These are phyloP conservation scores for Drosophila hawaiiensis DNA, from an alignment of 2,888 invertebrate genomes.

Conservation along the genomic window DNA sequence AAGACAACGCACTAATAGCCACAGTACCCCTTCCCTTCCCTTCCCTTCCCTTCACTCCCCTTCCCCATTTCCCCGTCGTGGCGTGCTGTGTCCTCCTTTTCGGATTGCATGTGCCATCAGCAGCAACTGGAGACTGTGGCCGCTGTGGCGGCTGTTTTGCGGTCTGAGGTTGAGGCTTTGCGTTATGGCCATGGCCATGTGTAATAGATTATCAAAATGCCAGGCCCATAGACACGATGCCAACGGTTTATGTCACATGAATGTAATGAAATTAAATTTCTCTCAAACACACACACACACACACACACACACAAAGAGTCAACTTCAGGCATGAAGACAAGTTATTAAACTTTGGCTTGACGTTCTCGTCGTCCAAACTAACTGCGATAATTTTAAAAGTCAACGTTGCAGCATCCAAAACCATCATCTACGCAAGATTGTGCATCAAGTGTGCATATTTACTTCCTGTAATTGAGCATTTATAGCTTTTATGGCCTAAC, in stretches of 20 bases:
- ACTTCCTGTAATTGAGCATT: constrained; percentile 82
- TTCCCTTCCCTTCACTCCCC: no score
- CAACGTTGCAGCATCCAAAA: constrained; percentile 56
- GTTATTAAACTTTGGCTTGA: constrained; percentile 71
- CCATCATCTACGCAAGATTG: constrained; percentile 76
- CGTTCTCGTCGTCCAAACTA: constrained; percentile 29
- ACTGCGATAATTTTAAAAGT: constrained; percentile 79
- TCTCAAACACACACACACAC: constrained; percentile 35
- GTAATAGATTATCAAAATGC: constrained; percentile 82
- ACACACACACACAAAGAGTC: background rate
- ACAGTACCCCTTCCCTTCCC: constrained; percentile 4
- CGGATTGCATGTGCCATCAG: constrained; percentile 57
- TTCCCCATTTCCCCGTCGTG: background rate
- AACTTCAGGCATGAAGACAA: constrained; percentile 37
- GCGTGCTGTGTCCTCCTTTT: constrained; percentile 60
- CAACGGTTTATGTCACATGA: constrained; percentile 81
- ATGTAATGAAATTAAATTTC: constrained; percentile 81
- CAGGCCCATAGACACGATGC: constrained; percentile 66
- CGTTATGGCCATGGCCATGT: constrained; percentile 76
- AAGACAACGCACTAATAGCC: constrained; percentile 78
- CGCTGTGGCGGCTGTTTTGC: constrained; percentile 64
- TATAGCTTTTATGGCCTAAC: constrained; percentile 82
- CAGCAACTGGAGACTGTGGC: constrained; percentile 37
- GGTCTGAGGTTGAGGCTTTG: constrained; percentile 73
- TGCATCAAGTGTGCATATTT: constrained; percentile 82